Conservation (phyloP, 2,797 vertebrate species). For the Calcarius lapponicus region DNA sequence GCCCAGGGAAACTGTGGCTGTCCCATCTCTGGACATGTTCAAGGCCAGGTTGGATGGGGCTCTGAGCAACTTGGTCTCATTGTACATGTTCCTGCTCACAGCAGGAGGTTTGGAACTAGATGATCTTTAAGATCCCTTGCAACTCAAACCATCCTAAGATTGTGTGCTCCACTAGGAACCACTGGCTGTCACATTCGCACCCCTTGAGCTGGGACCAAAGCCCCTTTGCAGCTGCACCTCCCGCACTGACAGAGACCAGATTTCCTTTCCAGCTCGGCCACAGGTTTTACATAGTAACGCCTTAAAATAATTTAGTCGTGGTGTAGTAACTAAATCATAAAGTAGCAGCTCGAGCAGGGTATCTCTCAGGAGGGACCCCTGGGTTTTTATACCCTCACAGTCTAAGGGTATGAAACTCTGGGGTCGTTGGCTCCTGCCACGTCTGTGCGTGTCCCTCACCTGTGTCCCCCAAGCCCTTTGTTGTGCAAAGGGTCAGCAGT, state of each 20-base stretch:
- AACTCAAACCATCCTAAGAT: background rate
- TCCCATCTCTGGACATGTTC: background rate
- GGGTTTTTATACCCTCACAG: background rate
- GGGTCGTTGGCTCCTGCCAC: background rate
- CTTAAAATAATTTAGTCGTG: background rate
- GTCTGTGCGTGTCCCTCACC: background rate
- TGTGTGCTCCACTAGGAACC: background rate
- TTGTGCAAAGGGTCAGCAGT: background rate
- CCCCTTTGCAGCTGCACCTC: background rate
- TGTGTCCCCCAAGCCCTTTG: background rate
- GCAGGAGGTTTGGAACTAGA: background rate
- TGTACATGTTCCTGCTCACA: background rate
- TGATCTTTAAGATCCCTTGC: background rate
- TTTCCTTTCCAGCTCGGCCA: background rate
- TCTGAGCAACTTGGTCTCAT: background rate
- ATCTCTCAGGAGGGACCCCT: background rate
- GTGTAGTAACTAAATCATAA: background rate
- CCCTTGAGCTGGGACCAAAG: background rate
- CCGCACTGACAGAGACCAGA: background rate
- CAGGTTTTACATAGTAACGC: background rate
- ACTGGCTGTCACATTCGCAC: accelerated
- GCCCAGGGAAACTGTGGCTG: background rate
- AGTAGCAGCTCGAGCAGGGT: background rate
- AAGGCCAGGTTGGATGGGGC: background rate
- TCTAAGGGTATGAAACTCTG: background rate